Base-by-base conservation (phyloP, 2,888 invertebrate genomes). In the Ornithoptera priamus region DNA sequence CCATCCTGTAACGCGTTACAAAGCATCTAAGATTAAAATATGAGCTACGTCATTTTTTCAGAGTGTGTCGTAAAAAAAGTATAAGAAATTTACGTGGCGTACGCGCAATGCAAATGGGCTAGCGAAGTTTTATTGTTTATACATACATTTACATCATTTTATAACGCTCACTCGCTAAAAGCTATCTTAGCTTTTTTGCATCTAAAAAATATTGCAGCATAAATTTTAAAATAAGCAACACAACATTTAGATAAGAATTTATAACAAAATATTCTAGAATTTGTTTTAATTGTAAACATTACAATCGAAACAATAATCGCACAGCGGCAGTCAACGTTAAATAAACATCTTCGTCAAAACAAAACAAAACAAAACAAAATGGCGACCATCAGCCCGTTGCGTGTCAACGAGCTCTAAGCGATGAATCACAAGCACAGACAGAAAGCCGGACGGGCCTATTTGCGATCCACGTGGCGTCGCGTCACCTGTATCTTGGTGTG, bases 61-160 rank as follows among this genome's bases (percentile, higher is more conserved):
- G 68, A 59, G 69, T 60, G 65, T 65, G 30, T 57, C 65, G 15
- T 69, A 69, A 65, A 60, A 53, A 17, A n/a, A n/a, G 36, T 50
- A 59, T 68, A 39, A 60, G 18, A 64, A 58, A 64, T 53, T 68
- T 68, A 64, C 53, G n/a, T 53, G 8, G 30, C 39, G 12, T n/a
- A 62, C 50, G 30, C 24, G 50, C 64, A 60, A 59, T 39, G 53
- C 60, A 60, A 61, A 69, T 30, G 22, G 20, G 50, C 53, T n/a
- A 30, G 39, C 39, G 12, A 53, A n/a, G 17, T 62, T 24, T 46
- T 62, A 61, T 62, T 56, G 53, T 56, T 67, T 39, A 61, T 61
- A 60, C 64, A 60, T 53, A 56, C 18, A 53, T 60, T 65, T 59
- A 59, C 60, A 63, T 18, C 46, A 7, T 64, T 20, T 57, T 10